Evolutionary conservation across 2,797 vertebrate genomes (phyloP).

Genomic region (Scarus forsteni): DNA sequence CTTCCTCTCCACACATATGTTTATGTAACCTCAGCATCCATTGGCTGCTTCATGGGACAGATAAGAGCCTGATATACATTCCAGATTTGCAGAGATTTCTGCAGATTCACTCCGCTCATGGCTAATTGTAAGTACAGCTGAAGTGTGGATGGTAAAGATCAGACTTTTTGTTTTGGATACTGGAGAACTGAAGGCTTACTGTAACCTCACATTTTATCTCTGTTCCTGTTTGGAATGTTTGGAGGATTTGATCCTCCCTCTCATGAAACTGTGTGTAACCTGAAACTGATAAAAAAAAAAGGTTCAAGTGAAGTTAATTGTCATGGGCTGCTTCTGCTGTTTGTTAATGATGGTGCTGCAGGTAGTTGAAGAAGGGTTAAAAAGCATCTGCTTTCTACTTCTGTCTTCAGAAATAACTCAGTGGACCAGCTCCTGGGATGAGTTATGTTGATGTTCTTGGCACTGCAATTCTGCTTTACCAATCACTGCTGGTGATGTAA

Average conservation of each 20-base stretch:
- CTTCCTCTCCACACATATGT: neutral
- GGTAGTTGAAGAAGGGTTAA: constrained; percentile 8
- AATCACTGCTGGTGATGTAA: neutral
- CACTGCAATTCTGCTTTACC: neutral
- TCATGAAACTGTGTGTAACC: constrained; percentile 61
- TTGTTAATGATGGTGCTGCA: constrained; percentile 33
- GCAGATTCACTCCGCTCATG: neutral
- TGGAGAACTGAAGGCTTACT: neutral
- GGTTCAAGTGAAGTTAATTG: constrained; percentile 46
- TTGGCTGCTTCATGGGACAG: neutral
- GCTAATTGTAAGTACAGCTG: neutral
- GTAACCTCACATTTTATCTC: constrained; percentile 59
- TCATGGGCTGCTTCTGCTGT: constrained; percentile 53
- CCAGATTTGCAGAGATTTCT: neutral
- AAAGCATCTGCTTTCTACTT: neutral
- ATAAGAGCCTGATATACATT: neutral
- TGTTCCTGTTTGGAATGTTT: constrained; percentile 79
- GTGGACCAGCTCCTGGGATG: neutral
- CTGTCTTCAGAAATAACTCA: neutral
- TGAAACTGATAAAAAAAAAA: constrained; percentile 57
- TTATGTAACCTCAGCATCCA: neutral
- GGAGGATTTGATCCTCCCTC: constrained; percentile 69
- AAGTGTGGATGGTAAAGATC: constrained; percentile 18
- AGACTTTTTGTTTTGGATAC: constrained; percentile 7
- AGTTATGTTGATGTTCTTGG: neutral